phyloP scores from a whole-genome alignment of 1,140 invertebrate species.

The Phortica variegata region DNA sequence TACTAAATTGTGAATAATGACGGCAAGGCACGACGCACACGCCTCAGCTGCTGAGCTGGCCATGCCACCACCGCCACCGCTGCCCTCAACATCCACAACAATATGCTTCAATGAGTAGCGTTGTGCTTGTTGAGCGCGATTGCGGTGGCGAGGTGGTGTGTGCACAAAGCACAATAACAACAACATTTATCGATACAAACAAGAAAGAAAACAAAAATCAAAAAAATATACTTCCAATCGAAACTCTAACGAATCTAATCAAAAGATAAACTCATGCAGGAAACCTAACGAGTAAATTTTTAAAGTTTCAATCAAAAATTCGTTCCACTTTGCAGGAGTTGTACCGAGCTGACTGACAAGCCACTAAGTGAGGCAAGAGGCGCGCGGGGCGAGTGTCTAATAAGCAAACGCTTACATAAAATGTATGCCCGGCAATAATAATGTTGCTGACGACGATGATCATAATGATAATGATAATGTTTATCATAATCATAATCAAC shows the following conservation, averaged over 20 bases:
- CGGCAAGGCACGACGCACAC: no score
- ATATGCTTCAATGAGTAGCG: no score
- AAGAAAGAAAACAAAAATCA: no score
- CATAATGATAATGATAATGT: no score
- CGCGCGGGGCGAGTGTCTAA: neutral
- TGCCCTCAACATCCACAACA: no score
- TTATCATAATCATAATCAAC: no score
- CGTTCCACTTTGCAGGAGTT: slow-evolving; percentile 16
- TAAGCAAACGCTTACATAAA: slow-evolving; percentile 2
- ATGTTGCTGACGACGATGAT: slow-evolving; percentile 40
- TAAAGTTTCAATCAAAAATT: slow-evolving; percentile 3
- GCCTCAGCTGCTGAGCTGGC: neutral
- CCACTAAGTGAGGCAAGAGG: neutral
- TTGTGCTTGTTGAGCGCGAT: no score
- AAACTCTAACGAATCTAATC: slow-evolving; percentile 54
- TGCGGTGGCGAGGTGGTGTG: no score
- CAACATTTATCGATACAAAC: no score
- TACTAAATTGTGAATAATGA: slow-evolving; percentile 54
- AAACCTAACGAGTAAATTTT: slow-evolving; percentile 52
- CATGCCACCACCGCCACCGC: neutral
- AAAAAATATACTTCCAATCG: no score
- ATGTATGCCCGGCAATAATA: slow-evolving; percentile 54
- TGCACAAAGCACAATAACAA: no score
- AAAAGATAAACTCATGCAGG: slow-evolving; percentile 51
- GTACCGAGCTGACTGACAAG: neutral